Base-by-base conservation (phyloP, 2,113 vertebrate genomes). In the Lasiurus borealis region DNA sequence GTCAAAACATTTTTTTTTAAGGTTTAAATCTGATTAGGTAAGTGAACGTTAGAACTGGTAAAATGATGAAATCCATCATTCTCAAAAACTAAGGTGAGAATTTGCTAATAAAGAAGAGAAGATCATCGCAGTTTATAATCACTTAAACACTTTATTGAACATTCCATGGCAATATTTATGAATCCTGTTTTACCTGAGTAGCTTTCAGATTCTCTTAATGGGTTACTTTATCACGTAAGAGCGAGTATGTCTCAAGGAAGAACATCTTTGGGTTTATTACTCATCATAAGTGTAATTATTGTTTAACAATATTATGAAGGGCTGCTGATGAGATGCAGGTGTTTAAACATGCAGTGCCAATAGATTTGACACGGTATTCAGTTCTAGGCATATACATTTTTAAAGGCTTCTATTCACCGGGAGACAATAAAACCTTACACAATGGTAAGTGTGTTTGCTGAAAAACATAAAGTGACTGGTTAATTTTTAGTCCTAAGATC, bases 241-340 rank as follows among this genome's bases (percentile, higher is more conserved):
- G 95, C 81, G 97, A 92, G 90, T 54, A 88, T 31, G 90, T 98
- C 98, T 98, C 94, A 97, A 95, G 96, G 96, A 96, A 98, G 96
- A 98, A 97, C 90, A 86, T 98, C 98, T 98, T 98, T 98, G 97
- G 98, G 98, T 98, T 97, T 75, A 71, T 98, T 98, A 98, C 98
- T 98, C 98, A 98, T 98, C 98, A 97, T 96, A 97, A 95, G 96
- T 98, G 81, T 98, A 98, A 98, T 98, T 98, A 98, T 97, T 66
- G 0, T 98, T 98, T 98, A 98, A 98, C 97, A 98, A 95, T 98
- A 92, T 98, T 98, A 98, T 98, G 98, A 98, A 98, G 97, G 98
- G 98, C 97, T 97, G 97, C 97, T 98, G 98, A 98, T 98, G 98
- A 98, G 97, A 96, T 96, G 98, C 98, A 99, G 98, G 98, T 99